Percentiles rank a stretch among this genome's conserved stretches.
These are phyloP conservation scores for Geothlypis trichas DNA, from an alignment of 2,113 vertebrate species.

Conservation along the genomic window DNA sequence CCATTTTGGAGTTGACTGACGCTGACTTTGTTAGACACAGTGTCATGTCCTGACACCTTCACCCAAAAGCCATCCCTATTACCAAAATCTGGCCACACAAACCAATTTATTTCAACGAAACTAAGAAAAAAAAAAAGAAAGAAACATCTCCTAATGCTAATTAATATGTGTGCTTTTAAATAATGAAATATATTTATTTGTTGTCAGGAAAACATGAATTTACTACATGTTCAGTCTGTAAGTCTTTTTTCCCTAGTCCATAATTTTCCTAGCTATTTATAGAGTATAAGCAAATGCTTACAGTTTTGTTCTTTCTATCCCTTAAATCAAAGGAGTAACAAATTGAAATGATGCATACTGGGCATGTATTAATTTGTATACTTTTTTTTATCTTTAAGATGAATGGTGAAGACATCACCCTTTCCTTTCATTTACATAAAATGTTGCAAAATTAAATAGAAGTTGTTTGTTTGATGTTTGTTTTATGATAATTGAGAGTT, in stretches of 20 bases:
- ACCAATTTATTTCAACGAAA: background rate
- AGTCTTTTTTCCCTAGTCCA: background rate
- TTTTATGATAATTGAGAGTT: background rate
- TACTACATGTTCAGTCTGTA: background rate
- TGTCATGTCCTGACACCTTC: background rate
- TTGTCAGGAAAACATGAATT: background rate
- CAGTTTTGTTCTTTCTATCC: background rate
- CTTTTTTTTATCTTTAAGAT: background rate
- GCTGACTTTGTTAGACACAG: background rate
- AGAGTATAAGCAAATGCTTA: background rate
- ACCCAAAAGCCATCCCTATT: accelerated
- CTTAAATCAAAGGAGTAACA: background rate
- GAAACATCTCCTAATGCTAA: background rate
- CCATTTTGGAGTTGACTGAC: background rate
- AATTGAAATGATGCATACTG: background rate
- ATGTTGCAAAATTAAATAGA: background rate
- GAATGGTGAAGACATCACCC: background rate
- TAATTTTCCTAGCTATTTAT: background rate
- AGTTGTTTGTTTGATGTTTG: background rate
- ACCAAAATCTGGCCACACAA: background rate
- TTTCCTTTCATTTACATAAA: background rate
- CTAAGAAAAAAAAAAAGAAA: background rate
- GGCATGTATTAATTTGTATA: background rate
- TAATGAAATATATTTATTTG: background rate
- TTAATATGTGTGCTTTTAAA: background rate